These are phyloP conservation scores for Agonopterix alstromeriana DNA, from an alignment of 2,888 invertebrate genomes.

Conservation along the genomic window DNA sequence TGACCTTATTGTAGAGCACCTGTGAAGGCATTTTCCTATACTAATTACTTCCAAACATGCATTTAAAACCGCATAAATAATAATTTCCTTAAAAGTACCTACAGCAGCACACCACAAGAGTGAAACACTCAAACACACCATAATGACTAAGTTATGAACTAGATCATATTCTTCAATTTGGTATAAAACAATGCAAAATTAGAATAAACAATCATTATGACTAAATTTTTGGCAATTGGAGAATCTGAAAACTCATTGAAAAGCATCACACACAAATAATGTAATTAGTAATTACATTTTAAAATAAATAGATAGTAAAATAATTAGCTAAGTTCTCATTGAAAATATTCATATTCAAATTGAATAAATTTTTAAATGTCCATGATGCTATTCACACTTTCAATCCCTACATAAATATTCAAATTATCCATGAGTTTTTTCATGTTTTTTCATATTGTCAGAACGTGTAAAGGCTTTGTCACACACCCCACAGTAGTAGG, in stretches of 20 bases:
- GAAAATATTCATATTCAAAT: constrained; percentile 16
- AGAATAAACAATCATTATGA: constrained; percentile 56
- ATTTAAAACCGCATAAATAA: constrained; percentile 53
- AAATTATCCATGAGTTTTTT: constrained; percentile 66
- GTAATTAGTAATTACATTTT: neutral
- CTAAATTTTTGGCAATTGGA: constrained; percentile 75
- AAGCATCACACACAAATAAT: constrained; percentile 27
- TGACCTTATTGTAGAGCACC: constrained; percentile 70
- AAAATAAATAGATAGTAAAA: neutral
- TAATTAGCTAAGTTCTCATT: constrained; percentile 7
- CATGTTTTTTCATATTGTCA: constrained; percentile 75
- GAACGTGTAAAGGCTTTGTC: constrained; percentile 74
- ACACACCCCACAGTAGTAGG: constrained; percentile 72
- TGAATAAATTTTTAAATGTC: constrained; percentile 21
- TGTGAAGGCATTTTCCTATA: constrained; percentile 58
- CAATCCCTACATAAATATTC: constrained; percentile 19
- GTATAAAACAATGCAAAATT: constrained; percentile 56
- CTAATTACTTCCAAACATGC: constrained; percentile 61
- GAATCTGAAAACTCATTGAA: constrained; percentile 56
- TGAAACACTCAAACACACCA: constrained; percentile 64
- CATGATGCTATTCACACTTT: constrained; percentile 22
- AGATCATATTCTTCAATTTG: constrained; percentile 63
- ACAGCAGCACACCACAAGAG: constrained; percentile 66
- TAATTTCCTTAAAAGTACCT: constrained; percentile 57
- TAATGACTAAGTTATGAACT: constrained; percentile 74